Evolutionary conservation across 1,140 invertebrate genomes (phyloP).

Genomic region (Drosophila melanica): DNA sequence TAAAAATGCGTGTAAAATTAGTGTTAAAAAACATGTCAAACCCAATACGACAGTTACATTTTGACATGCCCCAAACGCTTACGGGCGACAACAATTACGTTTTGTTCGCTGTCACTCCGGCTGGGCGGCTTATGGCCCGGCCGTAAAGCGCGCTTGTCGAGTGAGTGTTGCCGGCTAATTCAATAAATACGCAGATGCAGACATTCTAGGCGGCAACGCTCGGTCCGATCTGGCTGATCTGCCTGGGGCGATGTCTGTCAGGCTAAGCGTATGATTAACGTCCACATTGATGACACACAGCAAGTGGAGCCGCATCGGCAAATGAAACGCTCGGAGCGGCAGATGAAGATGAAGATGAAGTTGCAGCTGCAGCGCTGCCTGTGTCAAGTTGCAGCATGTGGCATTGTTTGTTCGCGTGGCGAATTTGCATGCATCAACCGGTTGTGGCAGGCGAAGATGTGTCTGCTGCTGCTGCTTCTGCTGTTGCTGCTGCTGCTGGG

Average conservation of each 20-base stretch:
- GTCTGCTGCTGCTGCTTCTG: conserved; percentile 31
- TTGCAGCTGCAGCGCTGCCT: conserved; percentile 34
- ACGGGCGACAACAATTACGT: conserved; percentile 68
- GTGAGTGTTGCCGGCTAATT: background rate
- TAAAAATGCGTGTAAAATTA: conserved; percentile 83
- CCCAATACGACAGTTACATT: conserved; percentile 78
- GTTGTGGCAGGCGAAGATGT: conserved; percentile 53
- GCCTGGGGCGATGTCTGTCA: conserved; percentile 71
- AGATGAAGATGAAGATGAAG: too few species aligned
- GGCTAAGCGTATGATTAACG: conserved; percentile 81
- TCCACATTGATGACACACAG: conserved; percentile 77
- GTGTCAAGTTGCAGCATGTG: conserved; percentile 6
- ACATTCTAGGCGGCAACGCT: conserved; percentile 49
- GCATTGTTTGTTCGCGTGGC: conserved; percentile 73
- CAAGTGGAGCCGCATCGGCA: conserved; percentile 21
- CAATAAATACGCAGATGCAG: conserved; percentile 25
- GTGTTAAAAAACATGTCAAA: conserved; percentile 82
- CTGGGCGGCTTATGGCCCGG: background rate
- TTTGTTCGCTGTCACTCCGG: conserved; percentile 54
- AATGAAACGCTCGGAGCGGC: background rate
- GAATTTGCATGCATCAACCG: conserved; percentile 78
- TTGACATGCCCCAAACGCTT: conserved; percentile 66
- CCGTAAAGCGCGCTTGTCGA: too few species aligned
- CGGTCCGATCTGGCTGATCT: conserved; percentile 12
- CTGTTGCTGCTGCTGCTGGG: conserved; percentile 15